phyloP scores from a whole-genome alignment of 2,797 vertebrate genomes.

The Pseudomugil tenellus region DNA sequence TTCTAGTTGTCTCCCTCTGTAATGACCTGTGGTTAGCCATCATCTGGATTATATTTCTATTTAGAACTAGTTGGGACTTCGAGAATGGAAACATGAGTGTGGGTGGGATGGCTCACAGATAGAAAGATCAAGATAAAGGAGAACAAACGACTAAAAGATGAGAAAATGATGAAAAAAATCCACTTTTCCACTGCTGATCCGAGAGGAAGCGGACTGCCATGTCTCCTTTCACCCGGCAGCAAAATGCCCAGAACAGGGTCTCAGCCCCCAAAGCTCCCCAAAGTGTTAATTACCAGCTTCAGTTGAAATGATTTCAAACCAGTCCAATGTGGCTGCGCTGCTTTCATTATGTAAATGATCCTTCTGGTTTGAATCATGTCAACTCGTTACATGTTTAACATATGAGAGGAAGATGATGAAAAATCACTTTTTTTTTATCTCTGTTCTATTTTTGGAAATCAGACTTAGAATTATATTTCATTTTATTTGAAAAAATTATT shows the following conservation, averaged over 20 bases:
- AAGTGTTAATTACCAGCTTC: slow-evolving; percentile 88
- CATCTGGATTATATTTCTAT: slow-evolving; percentile 91
- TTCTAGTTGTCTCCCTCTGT: slow-evolving; percentile 37
- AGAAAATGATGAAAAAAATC: slow-evolving; percentile 53
- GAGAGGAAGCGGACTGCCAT: slow-evolving; percentile 91
- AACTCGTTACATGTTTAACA: no score
- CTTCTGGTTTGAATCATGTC: no score
- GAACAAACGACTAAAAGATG: slow-evolving; percentile 43
- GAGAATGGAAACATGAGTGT: slow-evolving; percentile 5
- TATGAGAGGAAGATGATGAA: no score
- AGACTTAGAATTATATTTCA: no score
- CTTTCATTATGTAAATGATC: slow-evolving; percentile 67
- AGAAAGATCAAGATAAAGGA: slow-evolving; percentile 25
- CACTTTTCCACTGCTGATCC: slow-evolving; percentile 80
- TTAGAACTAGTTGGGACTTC: slow-evolving; percentile 16
- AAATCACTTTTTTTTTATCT: no score
- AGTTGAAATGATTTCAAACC: slow-evolving; percentile 87
- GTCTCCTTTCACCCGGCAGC: slow-evolving; percentile 83
- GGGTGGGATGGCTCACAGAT: background rate
- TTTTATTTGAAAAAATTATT: no score
- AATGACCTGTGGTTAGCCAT: slow-evolving; percentile 52
- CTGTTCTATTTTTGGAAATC: no score
- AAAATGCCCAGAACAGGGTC: slow-evolving; percentile 80
- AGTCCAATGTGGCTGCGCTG: slow-evolving; percentile 57
- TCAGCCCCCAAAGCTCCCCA: slow-evolving; percentile 76